Percentiles rank a stretch among this genome's conserved stretches.
Evolutionary conservation across 2,888 invertebrate genomes (phyloP).

Genomic region (Thera obeliscata): DNA sequence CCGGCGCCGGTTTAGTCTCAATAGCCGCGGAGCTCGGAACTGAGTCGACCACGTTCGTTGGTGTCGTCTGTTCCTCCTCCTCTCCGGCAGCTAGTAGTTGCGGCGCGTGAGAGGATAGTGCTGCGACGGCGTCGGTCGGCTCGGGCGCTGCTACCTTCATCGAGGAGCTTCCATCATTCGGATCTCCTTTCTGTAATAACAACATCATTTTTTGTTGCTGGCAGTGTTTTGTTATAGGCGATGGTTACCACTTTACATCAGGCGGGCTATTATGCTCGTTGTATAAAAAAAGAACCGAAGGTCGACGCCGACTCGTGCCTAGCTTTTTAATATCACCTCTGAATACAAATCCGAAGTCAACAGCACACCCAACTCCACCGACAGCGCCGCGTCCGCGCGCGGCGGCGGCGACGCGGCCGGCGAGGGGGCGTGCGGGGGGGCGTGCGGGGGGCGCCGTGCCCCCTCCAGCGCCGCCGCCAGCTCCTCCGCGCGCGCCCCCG

Average conservation of each 20-base stretch:
- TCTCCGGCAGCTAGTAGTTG: too few species aligned
- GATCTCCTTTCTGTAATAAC: background rate
- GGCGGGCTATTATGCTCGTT: too few species aligned
- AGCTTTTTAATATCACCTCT: background rate
- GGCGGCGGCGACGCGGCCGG: slow-evolving; percentile 13
- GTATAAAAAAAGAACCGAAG: too few species aligned
- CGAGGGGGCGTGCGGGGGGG: slow-evolving; percentile 2
- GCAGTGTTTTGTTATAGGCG: too few species aligned
- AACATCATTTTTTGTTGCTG: too few species aligned
- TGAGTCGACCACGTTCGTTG: background rate
- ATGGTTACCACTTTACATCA: too few species aligned
- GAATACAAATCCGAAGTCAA: slow-evolving; percentile 32
- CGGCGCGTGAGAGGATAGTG: too few species aligned
- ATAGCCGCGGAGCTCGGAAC: background rate
- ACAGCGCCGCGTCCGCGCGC: slow-evolving; percentile 38
- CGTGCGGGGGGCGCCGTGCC: background rate
- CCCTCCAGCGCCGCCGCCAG: too few species aligned
- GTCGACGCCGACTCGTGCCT: too few species aligned
- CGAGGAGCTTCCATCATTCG: background rate
- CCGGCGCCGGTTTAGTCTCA: background rate
- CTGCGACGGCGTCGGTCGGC: too few species aligned
- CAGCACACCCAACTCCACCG: slow-evolving; percentile 52
- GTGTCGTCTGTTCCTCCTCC: too few species aligned
- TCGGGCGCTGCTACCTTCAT: background rate
- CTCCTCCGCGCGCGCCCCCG: background rate